Evolutionary conservation across 2,113 vertebrate genomes (phyloP).

Genomic region (Tauraco erythrolophus): DNA sequence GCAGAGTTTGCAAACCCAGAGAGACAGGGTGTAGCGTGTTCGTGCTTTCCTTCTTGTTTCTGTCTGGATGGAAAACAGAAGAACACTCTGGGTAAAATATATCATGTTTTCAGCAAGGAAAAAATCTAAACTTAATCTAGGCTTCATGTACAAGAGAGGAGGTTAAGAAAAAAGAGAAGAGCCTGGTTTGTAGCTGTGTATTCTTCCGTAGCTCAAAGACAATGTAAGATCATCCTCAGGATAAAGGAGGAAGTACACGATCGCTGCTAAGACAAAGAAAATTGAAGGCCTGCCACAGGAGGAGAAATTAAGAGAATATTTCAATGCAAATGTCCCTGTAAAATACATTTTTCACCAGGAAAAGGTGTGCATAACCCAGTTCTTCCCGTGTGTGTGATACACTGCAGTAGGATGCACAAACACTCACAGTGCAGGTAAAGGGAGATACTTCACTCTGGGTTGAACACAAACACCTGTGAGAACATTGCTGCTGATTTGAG

Average conservation of each 20-base stretch:
- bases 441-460: background rate
- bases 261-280: background rate
- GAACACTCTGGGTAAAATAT: background rate
- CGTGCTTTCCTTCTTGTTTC: background rate
- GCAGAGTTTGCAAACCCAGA: background rate
- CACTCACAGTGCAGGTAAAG: background rate
- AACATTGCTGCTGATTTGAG: background rate
- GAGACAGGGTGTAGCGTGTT: background rate
- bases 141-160: background rate
- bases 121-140: background rate
- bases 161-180: background rate
- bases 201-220: background rate
- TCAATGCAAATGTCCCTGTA: background rate
- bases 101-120: background rate
- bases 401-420: background rate
- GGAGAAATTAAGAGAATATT: background rate
- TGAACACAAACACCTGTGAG: background rate
- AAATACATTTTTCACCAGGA: background rate
- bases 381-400: background rate
- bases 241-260: background rate
- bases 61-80: background rate
- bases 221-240: background rate
- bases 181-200: background rate
- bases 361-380: rapidly evolving
- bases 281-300: background rate